A percentile compares a stretch with the other conserved stretches of the same genome.
Conservation (phyloP, 2,113 vertebrate species). For the Baryphthengus martii region DNA sequence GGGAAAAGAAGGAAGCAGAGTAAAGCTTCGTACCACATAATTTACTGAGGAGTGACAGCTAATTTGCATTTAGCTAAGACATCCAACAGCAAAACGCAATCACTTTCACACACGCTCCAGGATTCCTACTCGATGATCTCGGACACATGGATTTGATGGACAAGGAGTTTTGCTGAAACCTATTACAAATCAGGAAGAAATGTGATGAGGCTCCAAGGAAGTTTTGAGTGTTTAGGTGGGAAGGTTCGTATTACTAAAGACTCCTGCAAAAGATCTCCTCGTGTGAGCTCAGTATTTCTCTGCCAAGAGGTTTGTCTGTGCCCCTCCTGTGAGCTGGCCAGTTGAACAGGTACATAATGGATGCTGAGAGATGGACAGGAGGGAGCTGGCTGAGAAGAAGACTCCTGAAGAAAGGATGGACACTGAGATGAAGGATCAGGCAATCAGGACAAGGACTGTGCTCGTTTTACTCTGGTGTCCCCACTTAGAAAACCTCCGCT, state of each 20-base stretch:
- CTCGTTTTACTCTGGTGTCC: background rate
- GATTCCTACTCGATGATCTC: conserved; percentile 2
- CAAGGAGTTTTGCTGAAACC: conserved; percentile 1
- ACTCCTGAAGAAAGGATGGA: background rate
- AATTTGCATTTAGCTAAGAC: conserved; percentile 43
- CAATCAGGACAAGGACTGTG: background rate
- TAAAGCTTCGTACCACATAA: conserved; percentile 21
- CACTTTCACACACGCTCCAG: background rate
- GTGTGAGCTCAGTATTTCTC: background rate
- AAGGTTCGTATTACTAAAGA: background rate
- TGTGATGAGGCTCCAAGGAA: background rate
- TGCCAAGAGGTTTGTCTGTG: background rate
- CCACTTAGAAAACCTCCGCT: background rate
- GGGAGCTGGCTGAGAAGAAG: background rate
- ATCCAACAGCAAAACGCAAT: conserved; percentile 26
- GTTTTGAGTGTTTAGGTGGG: background rate
- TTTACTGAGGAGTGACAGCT: conserved; percentile 11
- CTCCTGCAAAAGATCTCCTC: background rate
- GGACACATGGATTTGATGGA: conserved; percentile 41
- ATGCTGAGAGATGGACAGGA: background rate
- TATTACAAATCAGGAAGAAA: conserved; percentile 36
- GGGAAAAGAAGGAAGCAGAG: conserved; percentile 3
- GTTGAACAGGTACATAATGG: background rate
- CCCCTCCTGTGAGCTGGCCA: background rate
- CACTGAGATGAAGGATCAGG: background rate